These are phyloP conservation scores for Cryptotermes secundus DNA, from an alignment of 1,140 invertebrate genomes.

Conservation along the genomic window DNA sequence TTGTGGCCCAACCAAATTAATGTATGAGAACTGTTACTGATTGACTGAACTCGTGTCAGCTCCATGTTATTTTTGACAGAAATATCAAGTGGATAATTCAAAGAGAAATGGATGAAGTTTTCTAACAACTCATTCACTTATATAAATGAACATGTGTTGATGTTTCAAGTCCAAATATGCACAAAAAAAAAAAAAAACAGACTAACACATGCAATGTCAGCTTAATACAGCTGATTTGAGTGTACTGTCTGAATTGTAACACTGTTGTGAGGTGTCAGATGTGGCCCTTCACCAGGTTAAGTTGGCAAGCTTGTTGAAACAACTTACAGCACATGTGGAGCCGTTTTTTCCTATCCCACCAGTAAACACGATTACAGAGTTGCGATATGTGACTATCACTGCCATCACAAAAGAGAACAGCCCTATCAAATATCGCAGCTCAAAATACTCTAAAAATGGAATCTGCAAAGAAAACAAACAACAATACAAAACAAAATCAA, in stretches of 20 bases:
- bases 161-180: too few relatives aligned
- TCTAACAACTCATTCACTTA: too few relatives aligned
- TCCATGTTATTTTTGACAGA: too few relatives aligned
- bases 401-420: conserved; percentile 34
- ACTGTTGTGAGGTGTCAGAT: background rate
- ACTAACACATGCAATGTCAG: too few relatives aligned
- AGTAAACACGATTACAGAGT: conserved; percentile 56
- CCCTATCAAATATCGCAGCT: conserved; percentile 35
- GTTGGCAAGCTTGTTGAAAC: background rate
- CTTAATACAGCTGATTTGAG: too few relatives aligned
- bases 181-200: background rate
- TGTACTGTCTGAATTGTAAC: background rate
- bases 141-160: too few relatives aligned
- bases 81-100: too few relatives aligned
- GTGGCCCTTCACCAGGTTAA: background rate
- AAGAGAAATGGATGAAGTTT: too few relatives aligned
- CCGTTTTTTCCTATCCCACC: conserved; percentile 91
- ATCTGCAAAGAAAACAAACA: conserved; percentile 40
- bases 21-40: too few relatives aligned
- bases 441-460: conserved; percentile 38
- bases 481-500: conserved; percentile 33
- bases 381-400: conserved; percentile 26
- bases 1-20: too few relatives aligned
- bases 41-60: too few relatives aligned
- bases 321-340: conserved; percentile 86